Evolutionary conservation across 2,888 invertebrate genomes (phyloP).

Genomic region (Fragum sueziense): DNA sequence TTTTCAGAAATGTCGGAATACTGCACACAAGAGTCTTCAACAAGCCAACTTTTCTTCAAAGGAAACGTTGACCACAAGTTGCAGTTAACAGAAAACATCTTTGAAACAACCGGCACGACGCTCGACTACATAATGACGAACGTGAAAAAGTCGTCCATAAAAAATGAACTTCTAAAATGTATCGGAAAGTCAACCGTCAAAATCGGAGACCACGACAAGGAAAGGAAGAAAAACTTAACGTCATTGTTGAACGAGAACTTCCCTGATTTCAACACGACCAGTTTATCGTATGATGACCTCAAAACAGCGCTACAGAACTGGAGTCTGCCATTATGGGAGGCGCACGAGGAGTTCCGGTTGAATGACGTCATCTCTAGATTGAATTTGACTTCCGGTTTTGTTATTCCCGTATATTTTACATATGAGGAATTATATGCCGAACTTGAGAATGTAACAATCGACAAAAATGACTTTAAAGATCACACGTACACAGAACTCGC

Average conservation of each 20-base stretch:
- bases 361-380: neutral
- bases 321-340: neutral
- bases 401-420: neutral
- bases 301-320: neutral
- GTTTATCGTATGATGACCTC: neutral
- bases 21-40: conserved; percentile 2
- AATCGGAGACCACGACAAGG: neutral
- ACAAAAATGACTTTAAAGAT: neutral
- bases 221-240: neutral
- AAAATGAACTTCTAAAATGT: neutral
- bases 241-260: neutral
- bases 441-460: neutral
- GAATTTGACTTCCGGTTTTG: conserved; percentile 10
- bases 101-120: neutral
- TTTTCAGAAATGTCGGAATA: conserved; percentile 13
- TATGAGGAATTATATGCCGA: neutral
- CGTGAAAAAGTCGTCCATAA: neutral
- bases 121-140: conserved; percentile 6
- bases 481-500: conserved; percentile 6
- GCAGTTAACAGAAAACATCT: neutral
- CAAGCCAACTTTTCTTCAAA: neutral
- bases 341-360: neutral
- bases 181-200: neutral
- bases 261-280: neutral
- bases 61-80: neutral